Evolutionary conservation across 2,113 vertebrate species (phyloP).

Genomic region (Sinocyclocheilus anshuiensis): DNA sequence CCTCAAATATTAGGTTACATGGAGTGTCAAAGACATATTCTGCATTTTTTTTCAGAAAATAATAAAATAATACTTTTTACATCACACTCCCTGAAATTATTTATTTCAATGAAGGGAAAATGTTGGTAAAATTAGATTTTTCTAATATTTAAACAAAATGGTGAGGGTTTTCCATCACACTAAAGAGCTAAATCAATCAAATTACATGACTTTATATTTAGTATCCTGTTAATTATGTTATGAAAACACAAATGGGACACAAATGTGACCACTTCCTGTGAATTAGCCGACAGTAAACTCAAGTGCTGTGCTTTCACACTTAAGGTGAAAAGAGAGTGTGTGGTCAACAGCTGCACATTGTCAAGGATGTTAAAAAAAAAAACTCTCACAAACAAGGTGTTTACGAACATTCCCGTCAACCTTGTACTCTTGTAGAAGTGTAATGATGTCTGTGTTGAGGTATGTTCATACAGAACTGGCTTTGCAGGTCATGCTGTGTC

Average conservation of each 20-base stretch:
- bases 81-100: too few relatives aligned
- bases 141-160: too few relatives aligned
- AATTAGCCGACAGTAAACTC: not conserved
- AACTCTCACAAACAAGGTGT: not conserved
- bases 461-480: constrained; percentile 45
- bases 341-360: not conserved
- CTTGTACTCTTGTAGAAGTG: not conserved
- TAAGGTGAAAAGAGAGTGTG: not conserved
- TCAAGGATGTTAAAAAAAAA: not conserved
- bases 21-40: not conserved
- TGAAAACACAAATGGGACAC: not conserved
- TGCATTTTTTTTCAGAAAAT: too few relatives aligned
- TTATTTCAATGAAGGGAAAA: too few relatives aligned
- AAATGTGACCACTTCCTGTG: not conserved
- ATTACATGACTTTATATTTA: not conserved
- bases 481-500: constrained; percentile 38
- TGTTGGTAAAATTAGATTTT: too few relatives aligned
- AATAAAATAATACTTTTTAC: too few relatives aligned
- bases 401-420: not conserved
- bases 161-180: too few relatives aligned
- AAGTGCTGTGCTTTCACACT: constrained; percentile 1
- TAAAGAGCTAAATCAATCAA: not conserved
- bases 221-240: not conserved
- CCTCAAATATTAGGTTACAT: not conserved
- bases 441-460: not conserved